Percentiles rank a stretch among this genome's conserved stretches.
phyloP scores from a whole-genome alignment of 2,888 invertebrate genomes.

The Euproctis similis region DNA sequence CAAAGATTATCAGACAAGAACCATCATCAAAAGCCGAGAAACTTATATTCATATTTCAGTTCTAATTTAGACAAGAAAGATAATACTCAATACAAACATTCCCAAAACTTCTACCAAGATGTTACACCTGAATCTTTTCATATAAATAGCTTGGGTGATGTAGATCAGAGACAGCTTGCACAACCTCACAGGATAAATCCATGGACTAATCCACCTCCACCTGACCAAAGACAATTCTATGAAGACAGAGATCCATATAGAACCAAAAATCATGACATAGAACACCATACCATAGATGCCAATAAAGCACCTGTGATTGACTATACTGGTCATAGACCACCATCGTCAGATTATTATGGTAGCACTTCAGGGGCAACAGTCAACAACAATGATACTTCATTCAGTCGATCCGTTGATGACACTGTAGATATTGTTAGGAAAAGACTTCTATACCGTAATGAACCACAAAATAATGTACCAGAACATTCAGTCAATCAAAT shows the following conservation, averaged over 20 bases:
- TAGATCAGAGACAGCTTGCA: conserved; percentile 44
- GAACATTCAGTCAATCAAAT: conserved; percentile 22
- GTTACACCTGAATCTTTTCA: conserved; percentile 20
- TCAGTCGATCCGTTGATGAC: conserved; percentile 60
- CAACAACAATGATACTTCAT: conserved; percentile 52
- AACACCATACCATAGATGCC: conserved; percentile 21
- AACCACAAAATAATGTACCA: conserved; percentile 31
- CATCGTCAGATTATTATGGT: conserved; percentile 63
- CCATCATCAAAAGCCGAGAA: conserved; percentile 26
- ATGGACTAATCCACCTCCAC: conserved; percentile 35
- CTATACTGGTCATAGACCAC: conserved; percentile 59
- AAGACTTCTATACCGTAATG: conserved; percentile 49
- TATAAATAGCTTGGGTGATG: conserved; percentile 55
- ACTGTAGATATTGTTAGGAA: conserved; percentile 63
- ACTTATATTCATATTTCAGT: conserved; percentile 24
- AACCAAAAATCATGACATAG: conserved; percentile 26
- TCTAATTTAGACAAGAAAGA: conserved; percentile 26
- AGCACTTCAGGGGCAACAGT: conserved; percentile 39
- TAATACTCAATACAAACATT: conserved; percentile 19
- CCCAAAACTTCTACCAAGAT: conserved; percentile 25
- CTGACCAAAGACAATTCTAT: conserved; percentile 26
- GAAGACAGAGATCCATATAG: conserved; percentile 34
- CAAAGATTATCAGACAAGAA: conserved; percentile 25
- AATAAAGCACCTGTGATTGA: conserved; percentile 33
- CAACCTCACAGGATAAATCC: conserved; percentile 22